Percentiles rank a stretch among this genome's conserved stretches.
These are phyloP conservation scores for Philotrypesis tridentata DNA, from an alignment of 1,140 invertebrate species.

Conservation along the genomic window DNA sequence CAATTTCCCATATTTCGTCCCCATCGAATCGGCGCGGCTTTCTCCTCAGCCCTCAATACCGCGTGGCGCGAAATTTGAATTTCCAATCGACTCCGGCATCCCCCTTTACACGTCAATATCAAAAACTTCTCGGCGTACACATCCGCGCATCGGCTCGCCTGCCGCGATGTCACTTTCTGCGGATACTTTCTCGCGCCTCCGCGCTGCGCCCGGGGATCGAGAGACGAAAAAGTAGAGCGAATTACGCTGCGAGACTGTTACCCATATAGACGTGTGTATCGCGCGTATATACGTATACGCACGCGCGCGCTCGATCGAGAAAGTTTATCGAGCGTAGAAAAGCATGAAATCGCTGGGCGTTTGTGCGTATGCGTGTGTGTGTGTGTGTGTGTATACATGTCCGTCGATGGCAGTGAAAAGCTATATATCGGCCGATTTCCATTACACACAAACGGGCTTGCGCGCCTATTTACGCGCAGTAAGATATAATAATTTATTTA, in stretches of 20 bases:
- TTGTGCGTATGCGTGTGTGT: no score
- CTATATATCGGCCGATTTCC: background rate
- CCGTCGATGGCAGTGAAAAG: no score
- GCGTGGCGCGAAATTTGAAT: no score
- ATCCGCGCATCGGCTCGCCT: background rate
- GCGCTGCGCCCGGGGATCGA: background rate
- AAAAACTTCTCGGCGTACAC: background rate
- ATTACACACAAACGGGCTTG: background rate
- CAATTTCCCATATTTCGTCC: no score
- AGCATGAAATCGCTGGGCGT: background rate
- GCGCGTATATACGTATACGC: background rate
- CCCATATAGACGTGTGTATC: background rate
- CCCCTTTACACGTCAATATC: no score
- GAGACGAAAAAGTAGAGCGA: slow-evolving; percentile 42
- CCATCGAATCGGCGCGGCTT: no score
- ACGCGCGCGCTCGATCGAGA: slow-evolving; percentile 25
- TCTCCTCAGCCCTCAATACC: background rate
- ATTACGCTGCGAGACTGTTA: slow-evolving; percentile 36
- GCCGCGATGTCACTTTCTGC: slow-evolving; percentile 27
- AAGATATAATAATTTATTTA: background rate
- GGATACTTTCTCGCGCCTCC: slow-evolving; percentile 31
- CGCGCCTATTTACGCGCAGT: no score
- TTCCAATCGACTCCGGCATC: no score
- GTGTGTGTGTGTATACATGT: slow-evolving; percentile 9
- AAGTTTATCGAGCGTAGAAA: slow-evolving; percentile 45